These are phyloP conservation scores for Acanthosepion pharaonis DNA, from an alignment of 2,888 invertebrate genomes.

Conservation along the genomic window DNA sequence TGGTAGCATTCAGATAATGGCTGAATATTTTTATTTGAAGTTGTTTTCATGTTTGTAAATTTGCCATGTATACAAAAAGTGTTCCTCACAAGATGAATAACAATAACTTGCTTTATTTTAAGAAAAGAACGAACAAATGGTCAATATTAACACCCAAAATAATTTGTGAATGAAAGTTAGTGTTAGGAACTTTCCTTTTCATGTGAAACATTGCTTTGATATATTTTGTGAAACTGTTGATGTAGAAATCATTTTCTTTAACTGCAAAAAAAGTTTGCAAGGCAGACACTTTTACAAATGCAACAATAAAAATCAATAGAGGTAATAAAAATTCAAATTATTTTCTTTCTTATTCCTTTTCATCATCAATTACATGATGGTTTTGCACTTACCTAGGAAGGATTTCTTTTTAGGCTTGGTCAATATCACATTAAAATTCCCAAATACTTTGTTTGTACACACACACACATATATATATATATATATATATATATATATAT, in stretches of 20 bases:
- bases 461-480: not conserved
- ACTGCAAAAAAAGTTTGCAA: not conserved
- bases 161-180: not conserved
- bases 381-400: not conserved
- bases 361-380: slow-evolving; percentile 5
- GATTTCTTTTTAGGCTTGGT: slow-evolving; percentile 17
- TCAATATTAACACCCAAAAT: not conserved
- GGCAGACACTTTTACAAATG: not conserved
- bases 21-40: slow-evolving; percentile 8
- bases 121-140: not conserved
- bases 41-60: not conserved
- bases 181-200: not conserved
- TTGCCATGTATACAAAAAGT: not conserved
- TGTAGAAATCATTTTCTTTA: not conserved
- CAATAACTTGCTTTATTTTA: not conserved
- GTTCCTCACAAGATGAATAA: not conserved
- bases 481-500: not conserved
- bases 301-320: not conserved
- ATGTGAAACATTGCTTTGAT: not conserved
- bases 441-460: not conserved
- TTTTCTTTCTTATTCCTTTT: not conserved
- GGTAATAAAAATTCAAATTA: not conserved
- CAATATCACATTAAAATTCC: not conserved
- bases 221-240: not conserved
- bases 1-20: not conserved